Percentiles rank a stretch among this genome's conserved stretches.
Evolutionary conservation across 2,888 invertebrate species (phyloP).

Genomic region (Drosophila kuntzei): DNA sequence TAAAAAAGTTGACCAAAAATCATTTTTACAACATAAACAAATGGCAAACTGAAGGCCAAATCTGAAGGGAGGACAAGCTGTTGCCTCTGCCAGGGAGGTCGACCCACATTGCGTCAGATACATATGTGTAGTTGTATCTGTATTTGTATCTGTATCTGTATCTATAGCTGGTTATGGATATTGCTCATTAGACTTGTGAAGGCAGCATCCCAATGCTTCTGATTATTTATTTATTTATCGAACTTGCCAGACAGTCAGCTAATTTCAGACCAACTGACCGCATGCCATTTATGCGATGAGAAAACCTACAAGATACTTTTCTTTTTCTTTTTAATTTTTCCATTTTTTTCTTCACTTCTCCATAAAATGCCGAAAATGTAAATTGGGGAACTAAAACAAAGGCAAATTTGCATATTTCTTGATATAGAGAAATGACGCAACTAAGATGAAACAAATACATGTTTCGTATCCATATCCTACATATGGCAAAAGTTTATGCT

Average conservation of each 20-base stretch:
- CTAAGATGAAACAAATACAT: constrained; percentile 36
- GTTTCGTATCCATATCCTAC: constrained; percentile 34
- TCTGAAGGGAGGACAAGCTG: constrained; percentile 33
- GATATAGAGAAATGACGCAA: constrained; percentile 56
- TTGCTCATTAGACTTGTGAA: constrained; percentile 47
- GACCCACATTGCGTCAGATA: constrained; percentile 30
- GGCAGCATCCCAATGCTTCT: constrained; percentile 29
- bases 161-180: constrained; percentile 38
- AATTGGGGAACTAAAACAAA: constrained; percentile 40
- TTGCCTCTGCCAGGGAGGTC: constrained; percentile 31
- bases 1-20: constrained; percentile 27
- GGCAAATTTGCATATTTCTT: constrained; percentile 55
- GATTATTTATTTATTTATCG: constrained; percentile 48
- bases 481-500: constrained; percentile 44
- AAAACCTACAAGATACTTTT: constrained; percentile 29
- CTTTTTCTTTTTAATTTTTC: constrained; percentile 15
- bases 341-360: constrained; percentile 22
- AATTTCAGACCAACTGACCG: constrained; percentile 47
- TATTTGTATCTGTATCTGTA: constrained; percentile 18
- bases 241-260: constrained; percentile 30
- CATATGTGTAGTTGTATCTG: constrained; percentile 16
- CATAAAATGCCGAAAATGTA: constrained; percentile 43
- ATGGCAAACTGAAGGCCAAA: constrained; percentile 27
- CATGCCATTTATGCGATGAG: constrained; percentile 43
- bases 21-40: constrained; percentile 39